Percentiles rank a stretch among this genome's conserved stretches.
These are phyloP conservation scores for Dynastes hyllus DNA, from an alignment of 2,888 invertebrate species.

Conservation along the genomic window DNA sequence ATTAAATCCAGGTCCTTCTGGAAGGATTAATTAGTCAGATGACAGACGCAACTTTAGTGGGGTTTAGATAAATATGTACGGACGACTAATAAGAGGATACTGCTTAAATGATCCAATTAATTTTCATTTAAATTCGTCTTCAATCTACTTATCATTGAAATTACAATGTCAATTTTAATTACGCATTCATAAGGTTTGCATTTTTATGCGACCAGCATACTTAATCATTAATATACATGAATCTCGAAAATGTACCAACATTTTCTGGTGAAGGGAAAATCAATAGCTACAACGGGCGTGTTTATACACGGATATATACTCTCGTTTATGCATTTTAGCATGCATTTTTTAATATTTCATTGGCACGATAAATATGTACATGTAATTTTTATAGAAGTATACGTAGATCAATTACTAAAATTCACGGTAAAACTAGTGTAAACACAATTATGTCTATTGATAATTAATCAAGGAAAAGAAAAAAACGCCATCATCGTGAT, in stretches of 20 bases:
- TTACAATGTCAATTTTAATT: slow-evolving; percentile 60
- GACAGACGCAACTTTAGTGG: slow-evolving; percentile 65
- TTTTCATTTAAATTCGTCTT: slow-evolving; percentile 66
- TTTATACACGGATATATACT: too few relatives aligned
- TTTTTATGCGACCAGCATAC: slow-evolving; percentile 38
- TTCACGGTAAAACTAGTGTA: too few relatives aligned
- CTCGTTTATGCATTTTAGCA: too few relatives aligned
- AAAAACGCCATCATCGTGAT: too few relatives aligned
- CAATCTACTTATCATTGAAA: slow-evolving; percentile 61
- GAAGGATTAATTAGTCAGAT: slow-evolving; percentile 68
- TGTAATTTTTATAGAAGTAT: too few relatives aligned
- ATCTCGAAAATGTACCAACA: background rate
- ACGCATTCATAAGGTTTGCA: slow-evolving; percentile 47
- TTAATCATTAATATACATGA: slow-evolving; percentile 27
- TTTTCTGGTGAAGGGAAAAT: background rate
- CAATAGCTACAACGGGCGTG: background rate
- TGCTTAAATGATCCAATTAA: slow-evolving; percentile 67
- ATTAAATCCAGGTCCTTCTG: slow-evolving; percentile 67
- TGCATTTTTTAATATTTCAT: too few relatives aligned
- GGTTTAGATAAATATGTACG: slow-evolving; percentile 66
- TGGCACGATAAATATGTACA: too few relatives aligned
- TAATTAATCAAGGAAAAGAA: too few relatives aligned
- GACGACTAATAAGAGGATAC: slow-evolving; percentile 66
- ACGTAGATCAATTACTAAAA: too few relatives aligned
- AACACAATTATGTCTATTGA: too few relatives aligned